Evolutionary conservation across 2,888 invertebrate species (phyloP), one percentile per base, ranked within the genome.

Genomic region (Ormyrus nitidulus): DNA sequence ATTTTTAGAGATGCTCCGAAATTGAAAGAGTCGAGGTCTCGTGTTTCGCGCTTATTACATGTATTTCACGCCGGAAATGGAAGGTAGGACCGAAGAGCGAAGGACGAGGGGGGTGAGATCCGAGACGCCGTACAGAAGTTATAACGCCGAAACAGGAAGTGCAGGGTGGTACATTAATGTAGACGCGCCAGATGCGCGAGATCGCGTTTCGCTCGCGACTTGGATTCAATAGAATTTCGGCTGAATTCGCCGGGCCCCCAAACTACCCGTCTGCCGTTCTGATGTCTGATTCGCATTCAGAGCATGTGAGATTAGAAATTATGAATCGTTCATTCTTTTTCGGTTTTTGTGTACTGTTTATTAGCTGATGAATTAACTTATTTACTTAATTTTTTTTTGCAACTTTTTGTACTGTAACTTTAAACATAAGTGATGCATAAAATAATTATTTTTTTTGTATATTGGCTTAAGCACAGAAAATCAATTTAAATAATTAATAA

Each of bases 31-130:
- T 69, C 51, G 80, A 56, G 62, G 13, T 80, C 73, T 78, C 80
- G 65, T 77, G 64, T 80, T 80, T 82, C 80, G 65, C 66, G 77
- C 61, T 78, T 75, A 82, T 80, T 74, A 80, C 70, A 53, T 70
- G 69, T 69, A 72, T 72, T 10, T 49, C 70, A n/a, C 58, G 54
- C 77, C 80, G 82, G 80, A 82, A 82, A 78, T 78, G 78, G 75
- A 77, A 82, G 80, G 72, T 75, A 78, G 79, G 64, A 77, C 64
- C 58, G 72, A 53, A 4, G 4, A 11, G 19, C 59, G 64, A 78
- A 81, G 69, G 73, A 81, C 79, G 76, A 78, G 76, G 69, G 69
- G 72, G 64, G 69, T 56, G 77, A 66, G 76, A 65, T 11, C 54
- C 48, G 54, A 75, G 74, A 66, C 58, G 71, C 34, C 59, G 65